Evolutionary conservation across 2,113 vertebrate species (phyloP), one percentile per base, ranked within the genome.

Genomic region (Cnemophilus loriae): DNA sequence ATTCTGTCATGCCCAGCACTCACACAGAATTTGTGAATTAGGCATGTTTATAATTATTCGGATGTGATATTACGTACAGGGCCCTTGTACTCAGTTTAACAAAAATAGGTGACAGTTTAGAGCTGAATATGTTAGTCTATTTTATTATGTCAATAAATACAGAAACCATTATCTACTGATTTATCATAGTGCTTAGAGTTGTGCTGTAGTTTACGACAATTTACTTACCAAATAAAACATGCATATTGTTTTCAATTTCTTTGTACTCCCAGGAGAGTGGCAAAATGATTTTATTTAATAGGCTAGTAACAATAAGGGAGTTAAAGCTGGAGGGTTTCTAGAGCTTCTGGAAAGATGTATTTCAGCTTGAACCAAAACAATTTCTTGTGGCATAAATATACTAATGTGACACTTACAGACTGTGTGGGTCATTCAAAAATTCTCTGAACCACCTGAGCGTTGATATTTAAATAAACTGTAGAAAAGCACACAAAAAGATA

Each of bases 101-200:
- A 17, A 93, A 82, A 88, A 85, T 60, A 95, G n/a, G 35, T 61
- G 23, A 11, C 28, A 27, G 32, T 88, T 96, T 96, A 93, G 26
- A 93, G 21, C n/a, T 28, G 33, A 95, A 77, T 42, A 74, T 37
- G 9, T 89, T 84, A 47, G 59, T 63, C 32, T 65, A 35, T 94
- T 97, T 95, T 94, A 94, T 53, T 11, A 1, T 26, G 21, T 73
- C 96, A 97, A 94, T 94, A 97, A 97, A 96, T 70, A 96, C 41
- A 90, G 87, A 95, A 96, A 84, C 27, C 30, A 88, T 94, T 96
- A 96, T 67, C 69, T 94, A 67, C 39, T 96, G 95, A 97, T 97
- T 96, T 96, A 97, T 96, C 69, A 44, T 42, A 5, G 27, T 93
- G 49, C 44, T 96, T 32, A 91, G 50, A 53, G 49, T 64, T 79